These are phyloP conservation scores for Cyprinodon diabolis DNA, from an alignment of 2,797 vertebrate genomes.

Conservation along the genomic window DNA sequence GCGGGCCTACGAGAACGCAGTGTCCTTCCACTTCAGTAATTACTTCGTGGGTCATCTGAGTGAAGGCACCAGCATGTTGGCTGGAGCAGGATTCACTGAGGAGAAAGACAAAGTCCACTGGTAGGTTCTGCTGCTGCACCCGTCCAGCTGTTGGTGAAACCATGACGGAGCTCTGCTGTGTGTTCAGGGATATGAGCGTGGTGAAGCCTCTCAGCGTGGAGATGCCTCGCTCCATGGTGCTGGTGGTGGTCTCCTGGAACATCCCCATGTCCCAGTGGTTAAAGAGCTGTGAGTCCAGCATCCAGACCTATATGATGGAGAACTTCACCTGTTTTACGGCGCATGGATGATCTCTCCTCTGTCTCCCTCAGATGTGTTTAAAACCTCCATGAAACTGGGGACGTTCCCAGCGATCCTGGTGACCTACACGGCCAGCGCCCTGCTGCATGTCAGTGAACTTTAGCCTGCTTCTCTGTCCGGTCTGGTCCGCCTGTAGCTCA, in stretches of 20 bases:
- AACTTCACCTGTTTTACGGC: too few species aligned
- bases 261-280: constrained; percentile 93
- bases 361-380: constrained; percentile 87
- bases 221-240: constrained; percentile 91
- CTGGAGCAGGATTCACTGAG: constrained; percentile 86
- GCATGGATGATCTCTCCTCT: neutral
- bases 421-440: constrained; percentile 89
- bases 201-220: constrained; percentile 88
- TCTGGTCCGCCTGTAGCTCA: too few species aligned
- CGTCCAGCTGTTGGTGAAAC: too few species aligned
- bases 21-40: constrained; percentile 97
- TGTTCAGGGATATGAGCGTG: constrained; percentile 85
- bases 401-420: constrained; percentile 89
- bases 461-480: neutral
- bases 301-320: too few species aligned
- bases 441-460: constrained; percentile 87
- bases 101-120: constrained; percentile 87
- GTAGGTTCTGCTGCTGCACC: constrained; percentile 51
- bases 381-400: constrained; percentile 86
- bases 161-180: too few species aligned
- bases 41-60: constrained; percentile 94
- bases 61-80: constrained; percentile 85
- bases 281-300: constrained; percentile 84
- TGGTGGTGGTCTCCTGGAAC: constrained; percentile 94
- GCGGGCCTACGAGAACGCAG: constrained; percentile 88